phyloP scores from a whole-genome alignment of 2,888 invertebrate genomes.

The Oscheius onirici region DNA sequence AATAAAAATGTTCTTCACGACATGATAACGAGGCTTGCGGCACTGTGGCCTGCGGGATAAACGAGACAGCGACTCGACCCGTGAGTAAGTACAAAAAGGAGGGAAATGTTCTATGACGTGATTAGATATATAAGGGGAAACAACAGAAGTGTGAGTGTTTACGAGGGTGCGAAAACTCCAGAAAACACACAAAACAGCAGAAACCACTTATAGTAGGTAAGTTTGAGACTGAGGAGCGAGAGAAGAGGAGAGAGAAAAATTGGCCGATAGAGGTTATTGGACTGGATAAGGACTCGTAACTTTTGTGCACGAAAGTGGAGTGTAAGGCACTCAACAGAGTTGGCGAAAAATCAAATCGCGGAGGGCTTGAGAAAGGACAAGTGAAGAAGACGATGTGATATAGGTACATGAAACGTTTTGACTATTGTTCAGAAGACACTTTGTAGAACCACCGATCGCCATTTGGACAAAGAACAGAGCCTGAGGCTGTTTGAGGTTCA shows the following conservation, averaged over 20 bases:
- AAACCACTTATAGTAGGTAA: no score
- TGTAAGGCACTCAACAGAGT: slow-evolving; percentile 25
- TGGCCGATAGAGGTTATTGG: background rate
- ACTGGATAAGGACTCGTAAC: slow-evolving; percentile 24
- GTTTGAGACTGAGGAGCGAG: no score
- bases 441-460: slow-evolving; percentile 17
- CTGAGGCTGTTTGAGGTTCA: background rate
- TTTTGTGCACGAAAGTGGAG: slow-evolving; percentile 21
- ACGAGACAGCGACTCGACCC: slow-evolving; percentile 23
- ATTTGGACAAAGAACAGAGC: background rate
- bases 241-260: background rate
- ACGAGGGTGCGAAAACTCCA: background rate
- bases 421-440: slow-evolving; percentile 22
- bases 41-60: slow-evolving; percentile 16
- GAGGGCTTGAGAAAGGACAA: no score
- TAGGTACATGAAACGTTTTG: background rate
- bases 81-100: slow-evolving; percentile 20
- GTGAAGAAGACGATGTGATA: background rate
- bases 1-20: slow-evolving; percentile 7
- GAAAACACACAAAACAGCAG: no score
- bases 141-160: background rate
- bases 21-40: slow-evolving; percentile 21
- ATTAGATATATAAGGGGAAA: slow-evolving; percentile 13
- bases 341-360: background rate
- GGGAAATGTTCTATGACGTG: slow-evolving; percentile 22